phyloP scores from a whole-genome alignment of 1,140 invertebrate species.

The Drosophila ananassae region DNA sequence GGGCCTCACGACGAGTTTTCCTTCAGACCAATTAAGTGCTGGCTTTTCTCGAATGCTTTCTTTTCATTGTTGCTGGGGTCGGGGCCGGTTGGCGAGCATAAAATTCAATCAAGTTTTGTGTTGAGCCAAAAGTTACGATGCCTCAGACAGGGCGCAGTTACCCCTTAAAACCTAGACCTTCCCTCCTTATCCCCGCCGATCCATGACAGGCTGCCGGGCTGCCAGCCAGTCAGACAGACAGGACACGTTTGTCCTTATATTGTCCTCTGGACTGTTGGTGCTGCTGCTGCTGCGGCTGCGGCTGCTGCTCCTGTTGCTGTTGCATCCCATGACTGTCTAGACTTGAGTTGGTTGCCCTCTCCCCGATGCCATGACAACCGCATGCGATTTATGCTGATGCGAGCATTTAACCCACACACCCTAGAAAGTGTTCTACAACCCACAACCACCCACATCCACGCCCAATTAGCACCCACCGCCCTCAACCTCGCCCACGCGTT shows the following conservation, averaged over 20 bases:
- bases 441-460: slow-evolving; percentile 2
- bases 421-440: too few species aligned
- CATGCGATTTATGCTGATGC: slow-evolving; percentile 74
- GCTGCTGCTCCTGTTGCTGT: slow-evolving; percentile 16
- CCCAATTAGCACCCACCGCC: slow-evolving; percentile 10
- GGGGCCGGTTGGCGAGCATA: slow-evolving; percentile 60
- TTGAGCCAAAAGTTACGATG: slow-evolving; percentile 76
- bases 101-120: slow-evolving; percentile 81
- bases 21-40: slow-evolving; percentile 46
- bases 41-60: slow-evolving; percentile 25
- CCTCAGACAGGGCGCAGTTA: slow-evolving; percentile 26
- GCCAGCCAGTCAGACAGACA: slow-evolving; percentile 55
- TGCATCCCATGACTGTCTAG: slow-evolving; percentile 44
- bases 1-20: slow-evolving; percentile 21
- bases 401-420: slow-evolving; percentile 34
- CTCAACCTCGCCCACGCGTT: slow-evolving; percentile 48
- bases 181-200: not conserved
- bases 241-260: slow-evolving; percentile 79
- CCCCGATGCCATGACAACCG: slow-evolving; percentile 72
- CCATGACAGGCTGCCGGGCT: slow-evolving; percentile 7
- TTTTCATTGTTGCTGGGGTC: slow-evolving; percentile 38
- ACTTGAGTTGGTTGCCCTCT: slow-evolving; percentile 43
- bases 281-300: slow-evolving; percentile 4
- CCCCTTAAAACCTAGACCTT: slow-evolving; percentile 1
- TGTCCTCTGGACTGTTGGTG: slow-evolving; percentile 65